Conservation (phyloP, 2,888 invertebrate species). For the Apamea sordens region DNA sequence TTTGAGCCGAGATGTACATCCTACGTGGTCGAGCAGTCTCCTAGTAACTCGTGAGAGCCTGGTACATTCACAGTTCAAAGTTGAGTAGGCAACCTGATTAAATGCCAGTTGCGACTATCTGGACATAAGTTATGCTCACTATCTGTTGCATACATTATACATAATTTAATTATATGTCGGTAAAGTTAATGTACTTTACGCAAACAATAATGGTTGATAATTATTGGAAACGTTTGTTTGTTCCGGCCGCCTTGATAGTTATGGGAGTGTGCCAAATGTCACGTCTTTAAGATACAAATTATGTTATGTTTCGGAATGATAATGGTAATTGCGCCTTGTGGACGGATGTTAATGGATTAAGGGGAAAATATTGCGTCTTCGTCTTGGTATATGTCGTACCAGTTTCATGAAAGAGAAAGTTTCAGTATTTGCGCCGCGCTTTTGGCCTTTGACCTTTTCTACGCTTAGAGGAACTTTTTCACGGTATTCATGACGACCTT, state of each 20-base stretch:
- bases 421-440: background rate
- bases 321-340: slow-evolving; percentile 4
- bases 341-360: slow-evolving; percentile 6
- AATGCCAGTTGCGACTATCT: slow-evolving; percentile 51
- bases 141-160: slow-evolving; percentile 33
- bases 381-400: background rate
- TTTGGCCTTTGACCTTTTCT: slow-evolving; percentile 40
- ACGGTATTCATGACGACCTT: slow-evolving; percentile 2
- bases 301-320: slow-evolving; percentile 8
- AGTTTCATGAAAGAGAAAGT: slow-evolving; percentile 8
- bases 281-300: slow-evolving; percentile 20
- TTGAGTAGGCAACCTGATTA: slow-evolving; percentile 69
- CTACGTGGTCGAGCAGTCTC: slow-evolving; percentile 44
- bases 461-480: background rate
- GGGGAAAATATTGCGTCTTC: background rate
- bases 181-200: slow-evolving; percentile 57
- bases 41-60: slow-evolving; percentile 34
- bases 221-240: slow-evolving; percentile 45
- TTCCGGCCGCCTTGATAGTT: slow-evolving; percentile 25
- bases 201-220: slow-evolving; percentile 51
- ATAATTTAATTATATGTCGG: slow-evolving; percentile 38
- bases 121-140: slow-evolving; percentile 53
- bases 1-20: slow-evolving; percentile 35
- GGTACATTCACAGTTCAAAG: slow-evolving; percentile 64
- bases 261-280: slow-evolving; percentile 44